Base-by-base conservation (phyloP, 2,888 invertebrate species). In the Dysmachus trigonus region DNA sequence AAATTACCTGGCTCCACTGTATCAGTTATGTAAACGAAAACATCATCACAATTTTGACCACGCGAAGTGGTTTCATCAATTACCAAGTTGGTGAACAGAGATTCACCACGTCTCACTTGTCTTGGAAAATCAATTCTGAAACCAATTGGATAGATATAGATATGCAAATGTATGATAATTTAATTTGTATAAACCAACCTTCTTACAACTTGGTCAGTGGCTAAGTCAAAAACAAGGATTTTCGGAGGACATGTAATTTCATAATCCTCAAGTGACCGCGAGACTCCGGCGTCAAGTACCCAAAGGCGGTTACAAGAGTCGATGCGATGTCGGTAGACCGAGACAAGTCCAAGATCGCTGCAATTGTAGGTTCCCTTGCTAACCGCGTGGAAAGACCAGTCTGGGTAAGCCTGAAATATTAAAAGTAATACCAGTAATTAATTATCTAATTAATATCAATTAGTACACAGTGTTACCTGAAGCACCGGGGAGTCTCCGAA, bases 221-320 rank as follows among this genome's bases (percentile, higher is more conserved):
- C 93, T 90, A 96, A 93, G 90, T 97, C 96, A 88, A 97, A 96
- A 86, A 97, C 94, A 85, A 97, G 93, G 83, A 97, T 93, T 92
- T 97, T 97, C 4, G 97, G 97, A 0, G 96, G 95, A 90, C 97
- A 97, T 15, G 94, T 93, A 13, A 93, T 91, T 81, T 92, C 93
- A 89, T 94, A 95, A 88, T 95, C 94, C 87, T 95, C 95, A 77
- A 95, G 90, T 0, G 95, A 95, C 2, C 92, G 90, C 0, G 89
- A 94, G 91, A 90, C 93, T 88, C 89, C 97, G 2, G 96, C 95
- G 92, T 97, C 97, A 86, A 97, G 92, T 1, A 96, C 95, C 97
- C 97, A 97, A 3, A 97, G 92, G 22, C 97, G 93, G 91, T 96
- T 95, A 92, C 97, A 97, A n/a, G 95, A 94, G 91, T 97, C 97